phyloP scores from a whole-genome alignment of 2,888 invertebrate genomes.

The Dolichopus griseipennis region DNA sequence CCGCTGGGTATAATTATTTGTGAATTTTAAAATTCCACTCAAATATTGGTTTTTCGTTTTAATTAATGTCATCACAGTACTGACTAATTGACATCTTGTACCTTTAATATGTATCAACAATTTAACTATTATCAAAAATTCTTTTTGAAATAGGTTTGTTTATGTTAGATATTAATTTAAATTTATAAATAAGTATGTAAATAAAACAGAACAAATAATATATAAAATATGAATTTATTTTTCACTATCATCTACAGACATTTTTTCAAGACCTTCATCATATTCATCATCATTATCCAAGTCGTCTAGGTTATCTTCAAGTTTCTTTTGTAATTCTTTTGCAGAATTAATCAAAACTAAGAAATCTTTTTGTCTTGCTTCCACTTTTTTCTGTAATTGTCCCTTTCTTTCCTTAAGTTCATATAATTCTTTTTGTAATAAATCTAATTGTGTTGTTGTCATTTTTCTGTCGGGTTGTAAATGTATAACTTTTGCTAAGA shows the following conservation, averaged over 20 bases:
- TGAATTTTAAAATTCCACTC: no score
- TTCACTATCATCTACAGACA: neutral
- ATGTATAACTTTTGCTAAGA: conserved; percentile 81
- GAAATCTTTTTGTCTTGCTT: conserved; percentile 79
- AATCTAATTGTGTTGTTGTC: conserved; percentile 58
- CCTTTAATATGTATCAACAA: no score
- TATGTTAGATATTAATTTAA: no score
- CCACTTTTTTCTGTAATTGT: conserved; percentile 65
- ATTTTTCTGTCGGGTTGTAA: conserved; percentile 83
- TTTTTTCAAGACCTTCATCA: conserved; percentile 33
- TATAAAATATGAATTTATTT: neutral
- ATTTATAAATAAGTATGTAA: no score
- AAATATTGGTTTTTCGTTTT: no score
- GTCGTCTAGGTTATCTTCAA: conserved; percentile 61
- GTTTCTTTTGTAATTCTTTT: conserved; percentile 69
- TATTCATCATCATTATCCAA: conserved; percentile 48
- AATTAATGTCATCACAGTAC: no score
- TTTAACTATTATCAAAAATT: no score
- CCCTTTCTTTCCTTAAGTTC: conserved; percentile 61
- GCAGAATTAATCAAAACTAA: conserved; percentile 80
- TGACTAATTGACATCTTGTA: no score
- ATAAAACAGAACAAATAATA: no score
- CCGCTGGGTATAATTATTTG: no score
- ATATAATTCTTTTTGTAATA: conserved; percentile 63
- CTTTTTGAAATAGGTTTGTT: no score